Base-by-base conservation (phyloP, 2,113 vertebrate species). In the Nothoprocta perdicaria region DNA sequence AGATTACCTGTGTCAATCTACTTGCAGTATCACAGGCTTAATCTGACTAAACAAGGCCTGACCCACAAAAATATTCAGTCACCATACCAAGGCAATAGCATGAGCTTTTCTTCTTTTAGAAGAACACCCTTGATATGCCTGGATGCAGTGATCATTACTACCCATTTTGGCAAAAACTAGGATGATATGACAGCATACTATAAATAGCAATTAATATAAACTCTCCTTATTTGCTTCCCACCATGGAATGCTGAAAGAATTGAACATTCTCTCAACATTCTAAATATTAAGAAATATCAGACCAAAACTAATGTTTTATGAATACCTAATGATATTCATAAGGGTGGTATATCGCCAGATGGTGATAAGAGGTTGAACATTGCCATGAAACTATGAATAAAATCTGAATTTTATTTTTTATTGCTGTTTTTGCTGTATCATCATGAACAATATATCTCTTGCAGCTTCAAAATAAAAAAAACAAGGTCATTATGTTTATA, bases 391-490 rank as follows among this genome's bases (percentile, higher is more conserved):
- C 14, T 66, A n/a, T 86, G 68, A 93, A 40, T 6, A 8, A 93
- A 95, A 86, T 69, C 12, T 91, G n/a, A 12, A 29, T n/a, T 6
- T 84, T 8, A 77, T 91, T 29, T 19, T 2, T 12, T 46, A 72
- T 82, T 72, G 6, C 12, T 48, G 8, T 0, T 74, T 87, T 89
- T 93, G 7, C 7, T 75, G 2, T 67, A 88, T 73, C 60, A 35
- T 84, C 13, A 72, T 62, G 43, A 72, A 57, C 10, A 63, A 10
- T 80, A 61, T 61, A 35, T 91, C 48, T 84, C 91, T 81, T 53
- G 35, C 74, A 11, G 35, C 19, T 75, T 46, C 71, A 86, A 80
- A 94, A 92, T 80, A 71, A 92, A 66, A 55, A 89, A 84, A 63
- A 73, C 27, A 71, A 24, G 31, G 29, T 78, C 40, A 74, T 46